phyloP scores from a whole-genome alignment of 2,888 invertebrate species.

The Criorhina ranunculi region DNA sequence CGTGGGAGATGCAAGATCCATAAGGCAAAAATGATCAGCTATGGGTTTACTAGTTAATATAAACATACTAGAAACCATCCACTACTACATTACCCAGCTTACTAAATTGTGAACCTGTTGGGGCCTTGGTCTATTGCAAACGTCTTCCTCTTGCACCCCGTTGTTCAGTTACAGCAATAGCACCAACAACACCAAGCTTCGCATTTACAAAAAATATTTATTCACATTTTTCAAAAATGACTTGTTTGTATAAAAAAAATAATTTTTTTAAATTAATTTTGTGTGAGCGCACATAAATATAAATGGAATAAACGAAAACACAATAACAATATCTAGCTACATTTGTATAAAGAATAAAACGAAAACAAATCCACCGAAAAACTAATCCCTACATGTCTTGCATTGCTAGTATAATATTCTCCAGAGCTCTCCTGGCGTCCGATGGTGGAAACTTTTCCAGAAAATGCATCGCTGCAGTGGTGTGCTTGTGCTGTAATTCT shows the following conservation, averaged over 20 bases:
- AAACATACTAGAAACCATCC: too few species aligned
- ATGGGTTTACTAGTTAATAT: too few species aligned
- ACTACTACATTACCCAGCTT: too few species aligned
- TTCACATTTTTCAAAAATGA: slow-evolving; percentile 60
- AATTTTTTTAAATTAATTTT: too few species aligned
- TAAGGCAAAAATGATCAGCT: too few species aligned
- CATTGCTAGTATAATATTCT: slow-evolving; percentile 95
- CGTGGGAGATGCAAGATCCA: too few species aligned
- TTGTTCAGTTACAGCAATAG: background rate
- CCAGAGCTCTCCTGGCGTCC: slow-evolving; percentile 93
- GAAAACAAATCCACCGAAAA: slow-evolving; percentile 16
- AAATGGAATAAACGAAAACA: slow-evolving; percentile 51
- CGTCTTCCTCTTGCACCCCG: background rate
- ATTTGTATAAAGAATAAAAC: slow-evolving; percentile 28
- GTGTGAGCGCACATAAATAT: slow-evolving; percentile 47
- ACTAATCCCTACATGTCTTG: slow-evolving; percentile 85
- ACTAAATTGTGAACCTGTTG: too few species aligned
- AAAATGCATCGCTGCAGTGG: slow-evolving; percentile 90
- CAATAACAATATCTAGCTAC: slow-evolving; percentile 39
- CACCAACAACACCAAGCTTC: slow-evolving; percentile 3
- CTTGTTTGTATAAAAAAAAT: slow-evolving; percentile 54
- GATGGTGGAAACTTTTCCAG: slow-evolving; percentile 91
- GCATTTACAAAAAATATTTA: slow-evolving; percentile 44
- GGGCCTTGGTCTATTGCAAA: too few species aligned
- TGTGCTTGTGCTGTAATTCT: slow-evolving; percentile 90